phyloP scores from a whole-genome alignment of 1,140 invertebrate genomes.

The Diabrotica virgifera region DNA sequence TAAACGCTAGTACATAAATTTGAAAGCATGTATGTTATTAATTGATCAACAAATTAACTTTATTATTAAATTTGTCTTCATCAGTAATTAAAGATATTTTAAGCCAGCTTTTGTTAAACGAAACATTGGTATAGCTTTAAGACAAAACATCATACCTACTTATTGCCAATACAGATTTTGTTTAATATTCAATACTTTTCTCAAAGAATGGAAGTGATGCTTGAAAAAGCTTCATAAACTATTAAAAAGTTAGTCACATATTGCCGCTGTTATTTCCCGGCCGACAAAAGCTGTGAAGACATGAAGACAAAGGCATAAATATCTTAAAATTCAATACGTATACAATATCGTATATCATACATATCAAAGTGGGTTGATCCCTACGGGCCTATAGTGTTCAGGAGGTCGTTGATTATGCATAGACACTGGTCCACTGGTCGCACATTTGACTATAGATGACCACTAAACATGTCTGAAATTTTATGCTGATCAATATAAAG shows the following conservation, averaged over 20 bases:
- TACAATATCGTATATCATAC: constrained; percentile 45
- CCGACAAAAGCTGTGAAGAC: background rate
- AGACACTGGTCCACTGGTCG: constrained; percentile 40
- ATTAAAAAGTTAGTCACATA: background rate
- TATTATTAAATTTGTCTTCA: no score
- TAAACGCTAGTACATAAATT: no score
- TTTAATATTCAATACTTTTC: no score
- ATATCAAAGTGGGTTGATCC: constrained; percentile 42
- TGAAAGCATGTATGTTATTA: no score
- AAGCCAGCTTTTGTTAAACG: no score
- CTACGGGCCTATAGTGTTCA: constrained; percentile 39
- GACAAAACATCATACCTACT: no score
- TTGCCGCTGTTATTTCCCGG: background rate
- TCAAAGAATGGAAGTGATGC: no score
- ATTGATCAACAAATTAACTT: no score
- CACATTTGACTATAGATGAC: constrained; percentile 47
- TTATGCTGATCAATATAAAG: background rate
- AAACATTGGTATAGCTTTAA: no score
- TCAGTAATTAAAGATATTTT: no score
- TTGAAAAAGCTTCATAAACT: no score
- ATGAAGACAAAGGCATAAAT: constrained; percentile 31
- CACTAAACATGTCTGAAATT: constrained; percentile 40
- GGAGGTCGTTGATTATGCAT: constrained; percentile 44
- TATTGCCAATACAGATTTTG: no score
- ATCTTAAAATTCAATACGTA: constrained; percentile 42